phyloP scores from a whole-genome alignment of 2,888 invertebrate species.

The Harmothoe impar region DNA sequence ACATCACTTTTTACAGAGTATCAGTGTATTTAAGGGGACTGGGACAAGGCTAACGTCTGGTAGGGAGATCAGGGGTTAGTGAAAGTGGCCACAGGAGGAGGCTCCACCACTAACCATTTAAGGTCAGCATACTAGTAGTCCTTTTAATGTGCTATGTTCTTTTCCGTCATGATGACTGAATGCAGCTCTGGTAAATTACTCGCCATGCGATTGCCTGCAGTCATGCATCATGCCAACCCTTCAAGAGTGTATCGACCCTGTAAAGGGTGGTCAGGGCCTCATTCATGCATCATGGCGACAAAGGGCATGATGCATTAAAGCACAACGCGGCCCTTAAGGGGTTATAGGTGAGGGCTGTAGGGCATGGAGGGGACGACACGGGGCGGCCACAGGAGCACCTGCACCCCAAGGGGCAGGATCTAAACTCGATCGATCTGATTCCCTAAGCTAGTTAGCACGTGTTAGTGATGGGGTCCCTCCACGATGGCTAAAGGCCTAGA shows the following conservation, averaged over 20 bases:
- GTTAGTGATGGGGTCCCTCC: slow-evolving; percentile 19
- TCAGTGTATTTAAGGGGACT: background rate
- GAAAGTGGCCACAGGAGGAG: background rate
- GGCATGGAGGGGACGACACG: background rate
- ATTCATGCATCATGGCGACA: too few relatives aligned
- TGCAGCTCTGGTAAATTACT: too few relatives aligned
- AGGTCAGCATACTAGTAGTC: too few relatives aligned
- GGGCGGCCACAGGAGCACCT: background rate
- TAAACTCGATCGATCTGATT: slow-evolving; percentile 22
- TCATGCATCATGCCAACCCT: too few relatives aligned
- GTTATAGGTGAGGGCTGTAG: background rate
- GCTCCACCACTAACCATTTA: background rate
- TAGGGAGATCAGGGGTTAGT: background rate
- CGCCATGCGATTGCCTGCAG: too few relatives aligned
- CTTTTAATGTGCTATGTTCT: too few relatives aligned
- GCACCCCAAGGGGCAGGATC: slow-evolving; percentile 7
- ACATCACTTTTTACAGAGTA: background rate
- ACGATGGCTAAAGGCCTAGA: background rate
- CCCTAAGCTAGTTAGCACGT: slow-evolving; percentile 17
- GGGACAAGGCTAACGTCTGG: background rate
- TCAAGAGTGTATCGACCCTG: too few relatives aligned
- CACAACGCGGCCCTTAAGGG: too few relatives aligned
- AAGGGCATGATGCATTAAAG: too few relatives aligned
- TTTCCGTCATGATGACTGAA: too few relatives aligned
- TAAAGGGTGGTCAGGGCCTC: too few relatives aligned